Evolutionary conservation across 2,113 vertebrate species (phyloP).

Genomic region (Maccullochella peelii): DNA sequence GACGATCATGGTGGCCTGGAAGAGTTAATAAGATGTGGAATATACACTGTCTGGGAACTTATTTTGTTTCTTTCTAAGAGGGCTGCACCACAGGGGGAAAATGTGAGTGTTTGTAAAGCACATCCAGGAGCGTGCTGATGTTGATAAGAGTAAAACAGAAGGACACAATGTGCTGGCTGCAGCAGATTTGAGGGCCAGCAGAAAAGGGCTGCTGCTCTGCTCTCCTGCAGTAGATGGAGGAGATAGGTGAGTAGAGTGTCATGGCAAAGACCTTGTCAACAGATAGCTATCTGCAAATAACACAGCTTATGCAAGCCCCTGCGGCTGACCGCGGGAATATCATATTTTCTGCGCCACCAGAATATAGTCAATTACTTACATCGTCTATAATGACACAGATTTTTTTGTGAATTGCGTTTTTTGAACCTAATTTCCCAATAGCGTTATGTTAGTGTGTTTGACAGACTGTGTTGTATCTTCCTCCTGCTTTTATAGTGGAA

Average conservation of each 20-base stretch:
- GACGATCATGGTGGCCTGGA: constrained; percentile 38
- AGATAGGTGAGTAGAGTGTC: constrained; percentile 85
- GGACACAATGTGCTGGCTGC: constrained; percentile 74
- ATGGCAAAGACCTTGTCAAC: constrained; percentile 85
- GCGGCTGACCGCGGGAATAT: constrained; percentile 48
- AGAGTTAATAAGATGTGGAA: constrained; percentile 66
- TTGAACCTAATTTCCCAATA: not conserved
- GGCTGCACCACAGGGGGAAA: constrained; percentile 42
- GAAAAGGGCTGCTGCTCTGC: constrained; percentile 60
- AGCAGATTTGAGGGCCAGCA: constrained; percentile 67
- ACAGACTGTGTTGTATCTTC: not conserved
- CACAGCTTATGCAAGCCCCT: constrained; percentile 77
- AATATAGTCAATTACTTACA: constrained; percentile 11
- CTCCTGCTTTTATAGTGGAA: not conserved
- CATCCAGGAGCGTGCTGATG: constrained; percentile 54
- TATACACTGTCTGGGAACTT: constrained; percentile 64
- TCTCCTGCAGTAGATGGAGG: constrained; percentile 76
- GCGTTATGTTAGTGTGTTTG: not conserved
- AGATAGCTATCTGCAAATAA: constrained; percentile 85
- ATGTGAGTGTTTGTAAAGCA: constrained; percentile 59
- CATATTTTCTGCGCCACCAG: constrained; percentile 44
- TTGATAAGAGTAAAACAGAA: constrained; percentile 74
- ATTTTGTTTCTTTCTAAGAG: constrained; percentile 55
- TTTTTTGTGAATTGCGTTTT: not conserved
- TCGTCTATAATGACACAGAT: not conserved